Evolutionary conservation across 2,888 invertebrate genomes (phyloP), one percentile per base, ranked within the genome.

Genomic region (Fissipunctia ypsillon): DNA sequence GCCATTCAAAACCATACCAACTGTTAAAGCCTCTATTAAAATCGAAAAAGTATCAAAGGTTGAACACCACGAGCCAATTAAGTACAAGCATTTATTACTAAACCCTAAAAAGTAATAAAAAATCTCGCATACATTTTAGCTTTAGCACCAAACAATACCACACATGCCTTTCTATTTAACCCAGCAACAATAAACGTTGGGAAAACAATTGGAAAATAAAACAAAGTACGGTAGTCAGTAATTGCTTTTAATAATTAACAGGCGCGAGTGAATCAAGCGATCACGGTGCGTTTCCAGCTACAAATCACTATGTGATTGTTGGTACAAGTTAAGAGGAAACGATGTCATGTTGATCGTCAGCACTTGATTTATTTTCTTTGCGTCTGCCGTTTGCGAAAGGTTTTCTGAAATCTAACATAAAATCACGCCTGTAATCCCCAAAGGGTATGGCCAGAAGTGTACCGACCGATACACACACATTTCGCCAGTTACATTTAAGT

Each of bases 191-290:
- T 50, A 80, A 80, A 76, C 52, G 65, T 52, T 80, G 78, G 64
- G 35, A 68, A 73, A 82, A 71, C 71, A 70, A 77, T 76, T 67
- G 72, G 50, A 69, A 73, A 77, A 77, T 75, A 80, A 85, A 80
- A 84, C 76, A 80, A 78, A 74, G 70, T 78, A 73, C 73, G 75
- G 64, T 50, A 78, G 78, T 80, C 85, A 81, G 88, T 89, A 90
- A 93, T 92, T 92, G 91, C 90, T 88, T 93, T 94, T 92, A 93
- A 93, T 93, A 92, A 94, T 94, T 92, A 92, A 93, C 92, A 91
- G 88, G 87, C 87, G 86, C 84, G 88, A 91, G 91, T 92, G 92
- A 92, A 93, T 93, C 92, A 91, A 90, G 90, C 90, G 91, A 93
- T 92, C 93, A 90, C 90, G 87, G 89, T 87, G 89, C 89, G 88